Conservation (phyloP, 2,888 invertebrate species). For the Oxyteleia sp. region DNA sequence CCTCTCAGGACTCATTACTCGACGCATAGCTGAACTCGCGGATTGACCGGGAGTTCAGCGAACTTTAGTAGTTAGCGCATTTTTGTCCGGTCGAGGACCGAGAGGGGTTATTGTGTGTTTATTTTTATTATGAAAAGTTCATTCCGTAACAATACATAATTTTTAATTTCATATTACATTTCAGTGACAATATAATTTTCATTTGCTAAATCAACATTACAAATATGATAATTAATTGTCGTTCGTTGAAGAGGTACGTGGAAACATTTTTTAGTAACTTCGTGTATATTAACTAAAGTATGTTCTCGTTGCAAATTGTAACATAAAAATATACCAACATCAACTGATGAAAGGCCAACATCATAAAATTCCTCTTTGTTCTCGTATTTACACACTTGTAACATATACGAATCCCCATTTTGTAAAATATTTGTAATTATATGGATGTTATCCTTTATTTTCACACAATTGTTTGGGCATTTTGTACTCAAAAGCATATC, state of each 20-base stretch:
- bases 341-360: constrained; percentile 12
- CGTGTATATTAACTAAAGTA: background rate
- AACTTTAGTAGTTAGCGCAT: too few relatives aligned
- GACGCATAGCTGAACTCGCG: too few relatives aligned
- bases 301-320: background rate
- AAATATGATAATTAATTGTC: constrained; percentile 5
- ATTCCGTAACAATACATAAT: too few relatives aligned
- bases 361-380: constrained; percentile 23
- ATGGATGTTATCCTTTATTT: background rate
- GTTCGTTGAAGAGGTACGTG: background rate
- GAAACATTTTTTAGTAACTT: constrained; percentile 34
- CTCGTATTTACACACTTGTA: constrained; percentile 9
- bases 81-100: too few relatives aligned
- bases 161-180: constrained; percentile 36
- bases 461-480: constrained; percentile 20
- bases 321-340: constrained; percentile 27
- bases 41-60: too few relatives aligned
- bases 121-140: too few relatives aligned
- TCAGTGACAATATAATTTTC: constrained; percentile 29
- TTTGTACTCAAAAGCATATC: background rate
- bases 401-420: background rate
- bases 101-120: too few relatives aligned
- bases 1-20: too few relatives aligned
- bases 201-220: constrained; percentile 12
- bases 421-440: constrained; percentile 10